phyloP scores from a whole-genome alignment of 2,797 vertebrate species.

The Neostethus bicornis region DNA sequence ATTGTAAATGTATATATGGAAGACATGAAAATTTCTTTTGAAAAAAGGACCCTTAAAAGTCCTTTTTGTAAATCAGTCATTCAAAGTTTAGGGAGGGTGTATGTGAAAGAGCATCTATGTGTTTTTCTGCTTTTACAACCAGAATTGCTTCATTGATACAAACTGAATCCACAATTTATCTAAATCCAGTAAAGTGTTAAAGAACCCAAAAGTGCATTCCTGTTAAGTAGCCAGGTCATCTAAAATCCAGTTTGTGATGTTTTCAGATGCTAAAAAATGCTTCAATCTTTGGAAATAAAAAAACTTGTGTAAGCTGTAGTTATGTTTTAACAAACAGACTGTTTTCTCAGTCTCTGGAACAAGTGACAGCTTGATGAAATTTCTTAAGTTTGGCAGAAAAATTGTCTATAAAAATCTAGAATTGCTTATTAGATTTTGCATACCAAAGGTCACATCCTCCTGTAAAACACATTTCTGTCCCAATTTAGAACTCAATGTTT shows the following conservation, averaged over 20 bases:
- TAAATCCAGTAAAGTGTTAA: neutral
- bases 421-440: conserved; percentile 14
- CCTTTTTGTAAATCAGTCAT: conserved; percentile 2
- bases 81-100: neutral
- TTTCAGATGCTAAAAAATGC: conserved; percentile 2
- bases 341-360: conserved; percentile 1
- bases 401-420: neutral
- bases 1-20: neutral
- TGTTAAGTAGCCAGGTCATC: neutral
- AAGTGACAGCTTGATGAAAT: conserved; percentile 1
- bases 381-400: conserved; percentile 3
- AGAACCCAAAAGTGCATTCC: neutral
- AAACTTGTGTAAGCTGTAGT: neutral
- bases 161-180: neutral
- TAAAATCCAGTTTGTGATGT: neutral
- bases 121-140: conserved; percentile 12
- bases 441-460: conserved; percentile 1
- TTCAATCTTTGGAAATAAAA: neutral
- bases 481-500: too few relatives aligned
- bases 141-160: conserved; percentile 1
- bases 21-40: neutral
- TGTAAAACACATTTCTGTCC: neutral
- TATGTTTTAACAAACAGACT: neutral
- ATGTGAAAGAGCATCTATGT: neutral
- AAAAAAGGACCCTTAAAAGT: neutral